A percentile compares a stretch with the other conserved stretches of the same genome.
Evolutionary conservation across 2,113 vertebrate species (phyloP).

Genomic region (Fukomys damarensis): DNA sequence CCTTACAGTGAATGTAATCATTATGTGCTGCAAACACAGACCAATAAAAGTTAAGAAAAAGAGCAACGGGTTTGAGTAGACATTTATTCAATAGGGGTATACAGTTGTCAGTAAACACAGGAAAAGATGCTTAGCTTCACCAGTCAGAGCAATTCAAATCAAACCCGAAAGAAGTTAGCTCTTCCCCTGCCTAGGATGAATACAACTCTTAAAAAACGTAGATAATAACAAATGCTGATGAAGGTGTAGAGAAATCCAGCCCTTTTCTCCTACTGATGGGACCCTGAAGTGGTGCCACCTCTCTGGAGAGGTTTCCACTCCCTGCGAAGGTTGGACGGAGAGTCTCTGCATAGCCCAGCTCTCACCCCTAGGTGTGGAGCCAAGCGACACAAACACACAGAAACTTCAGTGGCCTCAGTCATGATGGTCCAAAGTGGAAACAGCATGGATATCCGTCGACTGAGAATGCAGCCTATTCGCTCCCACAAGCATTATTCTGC

Average conservation of each 20-base stretch:
- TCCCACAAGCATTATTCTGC: no score
- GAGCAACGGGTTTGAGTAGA: not conserved
- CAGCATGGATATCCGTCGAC: not conserved
- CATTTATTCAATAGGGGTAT: not conserved
- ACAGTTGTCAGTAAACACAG: not conserved
- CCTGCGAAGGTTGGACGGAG: not conserved
- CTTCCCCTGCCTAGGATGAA: not conserved
- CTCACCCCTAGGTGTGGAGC: not conserved
- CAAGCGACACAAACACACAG: not conserved
- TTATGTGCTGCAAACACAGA: not conserved
- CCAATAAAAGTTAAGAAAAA: not conserved
- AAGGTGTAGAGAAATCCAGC: not conserved
- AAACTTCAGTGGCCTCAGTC: not conserved
- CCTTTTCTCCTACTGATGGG: not conserved
- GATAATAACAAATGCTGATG: not conserved
- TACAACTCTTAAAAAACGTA: not conserved
- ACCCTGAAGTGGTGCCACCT: no score
- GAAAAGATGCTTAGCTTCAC: not conserved
- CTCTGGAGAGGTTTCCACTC: not conserved
- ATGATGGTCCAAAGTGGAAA: not conserved
- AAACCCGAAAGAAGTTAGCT: not conserved
- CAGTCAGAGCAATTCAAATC: not conserved
- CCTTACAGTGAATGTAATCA: not conserved
- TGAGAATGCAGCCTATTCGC: not conserved
- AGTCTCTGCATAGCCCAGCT: not conserved